Conservation (phyloP, 1,140 invertebrate genomes). For the Stratiolaelaps scimitus region DNA sequence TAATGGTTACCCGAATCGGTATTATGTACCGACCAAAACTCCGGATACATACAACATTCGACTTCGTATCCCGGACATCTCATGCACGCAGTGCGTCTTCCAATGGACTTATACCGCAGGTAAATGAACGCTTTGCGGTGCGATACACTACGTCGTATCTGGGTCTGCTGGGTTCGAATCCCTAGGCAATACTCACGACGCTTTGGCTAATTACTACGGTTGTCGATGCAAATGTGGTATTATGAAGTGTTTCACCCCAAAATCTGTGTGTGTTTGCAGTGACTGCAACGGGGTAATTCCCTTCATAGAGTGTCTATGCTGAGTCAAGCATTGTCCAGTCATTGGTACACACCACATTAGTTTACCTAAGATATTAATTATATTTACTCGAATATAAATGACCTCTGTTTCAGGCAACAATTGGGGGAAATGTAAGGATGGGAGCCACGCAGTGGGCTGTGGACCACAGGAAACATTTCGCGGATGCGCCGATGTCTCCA, state of each 20-base stretch:
- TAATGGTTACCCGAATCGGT: background rate
- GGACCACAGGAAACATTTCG: slow-evolving; percentile 40
- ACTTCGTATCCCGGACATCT: slow-evolving; percentile 37
- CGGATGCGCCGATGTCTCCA: slow-evolving; percentile 37
- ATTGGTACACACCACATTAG: too few relatives aligned
- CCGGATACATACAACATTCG: slow-evolving; percentile 34
- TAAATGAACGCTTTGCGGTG: too few relatives aligned
- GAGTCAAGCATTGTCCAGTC: too few relatives aligned
- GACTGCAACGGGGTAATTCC: too few relatives aligned
- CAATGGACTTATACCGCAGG: slow-evolving; percentile 42
- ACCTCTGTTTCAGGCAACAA: slow-evolving; percentile 37
- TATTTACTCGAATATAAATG: too few relatives aligned
- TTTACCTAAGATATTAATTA: too few relatives aligned
- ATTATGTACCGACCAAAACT: slow-evolving; percentile 30
- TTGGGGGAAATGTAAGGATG: slow-evolving; percentile 48
- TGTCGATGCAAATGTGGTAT: slow-evolving; percentile 19
- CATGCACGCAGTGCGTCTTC: slow-evolving; percentile 39
- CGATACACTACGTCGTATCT: too few relatives aligned
- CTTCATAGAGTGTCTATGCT: too few relatives aligned
- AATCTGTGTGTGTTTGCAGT: background rate
- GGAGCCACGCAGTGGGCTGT: slow-evolving; percentile 40
- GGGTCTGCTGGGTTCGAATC: too few relatives aligned
- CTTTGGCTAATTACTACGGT: too few relatives aligned
- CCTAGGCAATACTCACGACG: too few relatives aligned
- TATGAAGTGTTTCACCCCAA: background rate